A percentile compares a stretch with the other conserved stretches of the same genome.
Evolutionary conservation across 2,113 vertebrate species (phyloP).

Genomic region (Heterotis niloticus): DNA sequence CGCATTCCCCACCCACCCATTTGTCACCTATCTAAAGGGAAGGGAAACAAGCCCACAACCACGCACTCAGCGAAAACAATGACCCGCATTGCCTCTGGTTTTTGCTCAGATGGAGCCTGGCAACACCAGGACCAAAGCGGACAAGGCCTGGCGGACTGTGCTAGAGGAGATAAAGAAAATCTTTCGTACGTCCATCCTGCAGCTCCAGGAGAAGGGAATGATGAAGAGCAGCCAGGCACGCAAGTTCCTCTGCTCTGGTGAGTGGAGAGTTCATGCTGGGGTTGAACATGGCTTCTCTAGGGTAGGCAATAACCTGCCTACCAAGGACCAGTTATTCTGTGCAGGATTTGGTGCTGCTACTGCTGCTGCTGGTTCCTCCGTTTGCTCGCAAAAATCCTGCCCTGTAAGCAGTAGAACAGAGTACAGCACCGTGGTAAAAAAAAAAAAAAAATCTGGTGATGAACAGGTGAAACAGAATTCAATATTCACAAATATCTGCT

Average conservation of each 20-base stretch:
- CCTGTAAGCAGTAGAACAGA: no score
- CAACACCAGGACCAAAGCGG: conserved; percentile 70
- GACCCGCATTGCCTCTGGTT: neutral
- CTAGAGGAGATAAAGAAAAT: conserved; percentile 93
- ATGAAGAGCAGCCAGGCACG: conserved; percentile 87
- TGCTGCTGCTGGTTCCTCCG: no score
- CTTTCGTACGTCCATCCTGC: conserved; percentile 85
- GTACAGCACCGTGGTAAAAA: no score
- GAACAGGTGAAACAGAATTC: no score
- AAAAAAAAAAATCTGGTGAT: no score
- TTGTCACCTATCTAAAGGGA: neutral
- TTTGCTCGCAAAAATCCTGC: no score
- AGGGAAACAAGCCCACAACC: no score
- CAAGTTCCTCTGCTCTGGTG: conserved; percentile 95
- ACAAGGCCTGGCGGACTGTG: conserved; percentile 87
- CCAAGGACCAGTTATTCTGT: no score
- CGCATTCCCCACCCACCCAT: neutral
- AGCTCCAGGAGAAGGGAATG: conserved; percentile 88
- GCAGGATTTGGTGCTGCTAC: no score
- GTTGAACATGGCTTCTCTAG: no score
- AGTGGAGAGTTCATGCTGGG: conserved; percentile 11
- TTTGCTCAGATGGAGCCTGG: conserved; percentile 77
- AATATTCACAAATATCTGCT: no score
- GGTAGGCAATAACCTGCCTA: no score
- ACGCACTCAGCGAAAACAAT: neutral